Evolutionary conservation across 2,113 vertebrate species (phyloP), one percentile per base, ranked within the genome.

Genomic region (Odontesthes bonariensis): DNA sequence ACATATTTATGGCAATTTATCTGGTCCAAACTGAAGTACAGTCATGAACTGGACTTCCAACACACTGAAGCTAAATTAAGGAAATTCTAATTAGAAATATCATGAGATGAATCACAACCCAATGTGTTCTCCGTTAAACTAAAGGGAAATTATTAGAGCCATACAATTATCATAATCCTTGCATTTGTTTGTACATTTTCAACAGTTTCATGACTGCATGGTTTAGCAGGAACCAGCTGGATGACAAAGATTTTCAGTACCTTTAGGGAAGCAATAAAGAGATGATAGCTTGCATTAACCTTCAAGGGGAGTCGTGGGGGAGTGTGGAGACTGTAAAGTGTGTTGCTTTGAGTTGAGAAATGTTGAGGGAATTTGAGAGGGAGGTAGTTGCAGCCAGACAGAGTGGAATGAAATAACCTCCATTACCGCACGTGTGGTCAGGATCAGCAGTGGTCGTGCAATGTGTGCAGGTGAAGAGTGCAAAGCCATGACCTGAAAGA

Each of bases 381-480:
- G 54, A 47, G 73, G 65, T 20, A 27, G 42, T 63, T 69, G 63
- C 27, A 65, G 61, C 79, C 8, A 40, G 55, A 66, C 19, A 9
- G 53, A 67, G 20, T 57, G 71, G 44, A 76, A 76, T 75, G 33
- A 83, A 75, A 69, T 73, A 77, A 75, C 73, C 57, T 85, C 73
- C 40, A 65, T 79, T 79, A 59, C 57, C 40, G 53, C 68, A 63
- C 35, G 23, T 46, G 23, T 53, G 73, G 62, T 65, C 12, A 53
- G 56, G 60, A 77, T 47, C 23, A 10, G 72, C 46, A 49, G 40
- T 10, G n/a, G 38, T 14, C 71, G 22, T 6, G 19, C 68, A 83
- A 79, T 27, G 61, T 84, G 74, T 31, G 51, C 22, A 33, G 73
- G 74, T 68, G 77, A 77, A 71, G 38, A 82, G 76, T 40, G 73